A percentile compares a stretch with the other conserved stretches of the same genome.
phyloP scores from a whole-genome alignment of 2,797 vertebrate species.

The Protonibea diacanthus region DNA sequence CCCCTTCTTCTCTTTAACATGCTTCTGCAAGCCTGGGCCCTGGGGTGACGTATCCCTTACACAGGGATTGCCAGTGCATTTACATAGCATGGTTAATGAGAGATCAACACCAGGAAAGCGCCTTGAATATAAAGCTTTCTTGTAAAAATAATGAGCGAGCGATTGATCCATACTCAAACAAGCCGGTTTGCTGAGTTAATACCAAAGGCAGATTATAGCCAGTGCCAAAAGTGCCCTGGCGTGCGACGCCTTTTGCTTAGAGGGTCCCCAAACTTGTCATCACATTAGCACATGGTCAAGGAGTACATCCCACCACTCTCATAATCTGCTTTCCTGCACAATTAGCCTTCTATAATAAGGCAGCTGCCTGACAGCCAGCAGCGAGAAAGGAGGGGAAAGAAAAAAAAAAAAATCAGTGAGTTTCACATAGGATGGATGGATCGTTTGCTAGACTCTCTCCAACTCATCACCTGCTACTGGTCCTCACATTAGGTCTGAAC shows the following conservation, averaged over 20 bases:
- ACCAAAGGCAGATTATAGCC: constrained; percentile 89
- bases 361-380: constrained; percentile 79
- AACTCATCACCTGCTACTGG: constrained; percentile 65
- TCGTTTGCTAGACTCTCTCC: constrained; percentile 72
- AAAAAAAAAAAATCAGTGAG: constrained; percentile 67
- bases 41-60: constrained; percentile 84
- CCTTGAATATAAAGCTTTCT: constrained; percentile 88
- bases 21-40: constrained; percentile 82
- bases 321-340: constrained; percentile 92
- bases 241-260: constrained; percentile 83
- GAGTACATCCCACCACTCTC: constrained; percentile 86
- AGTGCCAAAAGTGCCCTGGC: constrained; percentile 88
- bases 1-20: constrained; percentile 83
- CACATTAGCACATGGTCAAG: constrained; percentile 91
- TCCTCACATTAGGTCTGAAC: constrained; percentile 65
- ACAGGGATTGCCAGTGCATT: constrained; percentile 86
- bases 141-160: constrained; percentile 88
- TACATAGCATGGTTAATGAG: constrained; percentile 89
- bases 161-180: constrained; percentile 90
- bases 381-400: constrained; percentile 61
- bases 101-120: constrained; percentile 87
- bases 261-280: constrained; percentile 88
- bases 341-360: constrained; percentile 89
- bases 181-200: constrained; percentile 89
- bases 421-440: constrained; percentile 76